Evolutionary conservation across 2,797 vertebrate genomes (phyloP).

Genomic region (Pitangus sulphuratus): DNA sequence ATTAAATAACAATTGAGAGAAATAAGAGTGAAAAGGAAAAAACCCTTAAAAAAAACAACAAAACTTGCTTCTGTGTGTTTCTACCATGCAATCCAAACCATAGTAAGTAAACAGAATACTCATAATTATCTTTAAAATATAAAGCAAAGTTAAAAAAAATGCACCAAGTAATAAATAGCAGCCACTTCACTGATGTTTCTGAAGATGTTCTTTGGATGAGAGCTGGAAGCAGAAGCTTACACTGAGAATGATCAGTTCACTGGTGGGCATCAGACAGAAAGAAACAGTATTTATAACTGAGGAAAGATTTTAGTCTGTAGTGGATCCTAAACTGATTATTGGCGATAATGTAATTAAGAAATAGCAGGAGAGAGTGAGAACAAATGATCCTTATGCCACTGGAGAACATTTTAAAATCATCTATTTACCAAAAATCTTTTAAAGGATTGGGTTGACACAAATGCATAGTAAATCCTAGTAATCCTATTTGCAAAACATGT

Average conservation of each 20-base stretch:
- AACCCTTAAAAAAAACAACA: fast-evolving
- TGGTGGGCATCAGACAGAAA: neutral
- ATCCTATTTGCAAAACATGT: neutral
- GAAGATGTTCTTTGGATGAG: neutral
- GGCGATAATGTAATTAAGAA: neutral
- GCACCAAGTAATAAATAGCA: neutral
- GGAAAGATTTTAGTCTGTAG: neutral
- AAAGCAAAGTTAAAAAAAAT: neutral
- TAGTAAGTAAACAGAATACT: neutral
- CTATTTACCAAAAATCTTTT: neutral
- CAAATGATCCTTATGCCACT: neutral
- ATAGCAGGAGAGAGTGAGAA: neutral
- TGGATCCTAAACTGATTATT: neutral
- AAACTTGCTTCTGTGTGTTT: neutral
- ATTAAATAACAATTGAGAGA: neutral
- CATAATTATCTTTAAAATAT: neutral
- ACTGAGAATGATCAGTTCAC: neutral
- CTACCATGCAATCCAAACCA: neutral
- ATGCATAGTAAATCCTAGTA: neutral
- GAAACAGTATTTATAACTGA: neutral
- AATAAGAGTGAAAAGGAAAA: neutral
- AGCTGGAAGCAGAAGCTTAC: neutral
- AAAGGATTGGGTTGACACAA: neutral
- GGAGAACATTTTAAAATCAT: neutral
- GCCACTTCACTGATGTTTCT: neutral